Conservation (phyloP, 2,113 vertebrate genomes). For the Aplodontia rufa region DNA sequence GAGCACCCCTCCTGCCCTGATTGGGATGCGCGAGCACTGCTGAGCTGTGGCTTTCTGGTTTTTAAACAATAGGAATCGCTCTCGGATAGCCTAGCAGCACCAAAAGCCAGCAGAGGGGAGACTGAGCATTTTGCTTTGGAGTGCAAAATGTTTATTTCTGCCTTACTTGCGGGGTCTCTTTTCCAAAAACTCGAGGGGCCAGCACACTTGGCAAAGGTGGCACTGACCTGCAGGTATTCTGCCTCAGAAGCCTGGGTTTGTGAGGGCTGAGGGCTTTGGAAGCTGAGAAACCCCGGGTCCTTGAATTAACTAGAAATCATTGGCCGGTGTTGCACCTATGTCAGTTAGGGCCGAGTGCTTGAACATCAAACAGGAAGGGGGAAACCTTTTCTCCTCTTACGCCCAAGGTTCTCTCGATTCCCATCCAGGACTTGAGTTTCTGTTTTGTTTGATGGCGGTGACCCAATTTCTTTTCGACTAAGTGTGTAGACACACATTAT, state of each 20-base stretch:
- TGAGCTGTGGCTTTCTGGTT: not conserved
- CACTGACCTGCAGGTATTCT: rapidly evolving
- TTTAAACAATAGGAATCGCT: not conserved
- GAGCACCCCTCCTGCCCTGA: not conserved
- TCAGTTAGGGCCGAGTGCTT: not conserved
- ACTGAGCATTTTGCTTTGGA: not conserved
- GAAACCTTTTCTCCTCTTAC: not conserved
- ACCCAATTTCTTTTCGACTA: conserved; percentile 11
- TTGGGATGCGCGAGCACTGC: not conserved
- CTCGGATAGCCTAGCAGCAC: not conserved
- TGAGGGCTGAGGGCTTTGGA: not conserved
- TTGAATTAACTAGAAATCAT: not conserved
- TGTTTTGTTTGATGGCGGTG: not conserved
- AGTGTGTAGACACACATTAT: not conserved
- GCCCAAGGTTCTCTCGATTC: not conserved
- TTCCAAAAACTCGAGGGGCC: not conserved
- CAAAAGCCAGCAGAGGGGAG: not conserved
- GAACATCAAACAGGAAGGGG: not conserved
- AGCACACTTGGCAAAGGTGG: not conserved
- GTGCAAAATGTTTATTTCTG: not conserved
- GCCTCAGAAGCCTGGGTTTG: not conserved
- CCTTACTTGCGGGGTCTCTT: not conserved
- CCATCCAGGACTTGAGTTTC: not conserved
- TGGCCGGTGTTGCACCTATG: not conserved
- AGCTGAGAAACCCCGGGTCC: not conserved